Evolutionary conservation across 2,113 vertebrate species (phyloP), one percentile per base, ranked within the genome.

Genomic region (Piaya cayana): DNA sequence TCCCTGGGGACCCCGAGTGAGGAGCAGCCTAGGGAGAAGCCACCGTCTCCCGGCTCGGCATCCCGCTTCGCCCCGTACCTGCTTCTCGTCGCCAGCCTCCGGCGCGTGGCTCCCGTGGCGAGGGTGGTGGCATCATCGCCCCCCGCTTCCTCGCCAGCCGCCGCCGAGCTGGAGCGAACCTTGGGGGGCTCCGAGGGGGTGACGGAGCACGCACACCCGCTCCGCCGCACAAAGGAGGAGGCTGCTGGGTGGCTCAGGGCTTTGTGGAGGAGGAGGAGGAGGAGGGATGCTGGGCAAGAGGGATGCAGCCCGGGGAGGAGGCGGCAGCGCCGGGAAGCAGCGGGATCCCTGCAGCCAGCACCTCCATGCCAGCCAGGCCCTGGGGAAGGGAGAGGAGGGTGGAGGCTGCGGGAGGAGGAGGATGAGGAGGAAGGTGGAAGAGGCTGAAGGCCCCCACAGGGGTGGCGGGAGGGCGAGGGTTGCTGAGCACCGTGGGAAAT

Each of bases 301-400:
- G 45, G 85, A 62, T 30, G 93, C 47, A 58, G 62, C 89, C 45
- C 29, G 11, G 20, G 67, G 62, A 45, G 45, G 75, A 47, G 62
- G 76, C 65, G 60, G 47, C 47, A 75, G 27, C n/a, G 6, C 43
- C 20, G 32, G 92, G 52, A 55, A 72, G 92, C 78, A 32, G 78
- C 79, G n/a, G n/a, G n/a, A n/a, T 90, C 78, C 91, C 87, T 25
- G 88, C 59, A 26, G 83, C 47, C 88, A 42, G 70, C 49, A 82
- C 60, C 94, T 86, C 94, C 80, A 86, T 93, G 88, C 53, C 70
- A 81, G 91, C 52, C 93, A 80, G 91, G 91, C 80, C 94, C 80
- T 30, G 75, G 93, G 94, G 83, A 68, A 43, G 67, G 56, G 65
- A 29, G 59, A 29, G 59, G 70, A 67, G 52, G 85, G 86, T 32